Percentiles rank a stretch among this genome's conserved stretches.
phyloP scores from a whole-genome alignment of 64 coral and sea anemone species.

The Stichodactyla mertensii region DNA sequence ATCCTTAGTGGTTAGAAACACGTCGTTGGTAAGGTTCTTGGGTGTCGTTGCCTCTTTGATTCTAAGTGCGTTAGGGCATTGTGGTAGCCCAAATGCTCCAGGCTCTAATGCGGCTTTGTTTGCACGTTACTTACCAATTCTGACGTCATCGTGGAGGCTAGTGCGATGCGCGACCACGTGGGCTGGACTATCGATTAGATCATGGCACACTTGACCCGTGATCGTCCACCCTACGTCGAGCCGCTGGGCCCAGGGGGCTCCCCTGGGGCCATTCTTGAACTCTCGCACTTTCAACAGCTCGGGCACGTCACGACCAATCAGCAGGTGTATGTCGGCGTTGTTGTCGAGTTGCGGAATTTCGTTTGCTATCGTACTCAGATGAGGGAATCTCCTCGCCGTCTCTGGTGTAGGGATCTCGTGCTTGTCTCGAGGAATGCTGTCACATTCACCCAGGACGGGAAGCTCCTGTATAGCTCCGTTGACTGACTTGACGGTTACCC shows the following conservation, averaged over 20 bases:
- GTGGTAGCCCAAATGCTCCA: background rate
- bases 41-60: background rate
- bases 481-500: too few relatives aligned
- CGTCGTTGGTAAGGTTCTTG: background rate
- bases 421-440: too few relatives aligned
- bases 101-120: background rate
- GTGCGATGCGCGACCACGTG: background rate
- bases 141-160: background rate
- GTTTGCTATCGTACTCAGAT: constrained; percentile 2
- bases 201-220: constrained; percentile 21
- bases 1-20: constrained; percentile 23
- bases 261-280: constrained; percentile 21
- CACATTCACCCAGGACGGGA: too few relatives aligned
- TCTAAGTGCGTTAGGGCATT: constrained; percentile 7
- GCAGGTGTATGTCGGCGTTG: constrained; percentile 1
- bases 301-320: constrained; percentile 1
- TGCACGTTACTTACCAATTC: background rate
- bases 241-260: too few relatives aligned
- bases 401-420: too few relatives aligned
- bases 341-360: constrained; percentile 5
- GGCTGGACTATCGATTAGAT: background rate
- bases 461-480: too few relatives aligned
- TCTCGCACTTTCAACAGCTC: constrained; percentile 26
- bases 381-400: background rate
- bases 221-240: constrained; percentile 6